Conservation (phyloP, 2,888 invertebrate genomes). For the Archaeoteleia sp. region DNA sequence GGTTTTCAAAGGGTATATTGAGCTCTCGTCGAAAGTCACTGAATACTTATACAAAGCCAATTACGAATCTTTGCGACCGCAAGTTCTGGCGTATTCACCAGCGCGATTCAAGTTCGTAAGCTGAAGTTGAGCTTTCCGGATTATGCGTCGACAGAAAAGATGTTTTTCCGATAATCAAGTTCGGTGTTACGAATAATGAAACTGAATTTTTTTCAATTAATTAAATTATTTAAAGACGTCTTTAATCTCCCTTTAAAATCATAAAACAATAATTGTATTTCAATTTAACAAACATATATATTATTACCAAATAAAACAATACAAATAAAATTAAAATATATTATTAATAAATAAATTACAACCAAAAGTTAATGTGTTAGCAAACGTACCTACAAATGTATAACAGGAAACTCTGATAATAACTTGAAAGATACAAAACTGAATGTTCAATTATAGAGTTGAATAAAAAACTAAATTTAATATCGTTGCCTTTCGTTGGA, state of each 20-base stretch:
- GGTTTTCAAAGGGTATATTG: conserved; percentile 35
- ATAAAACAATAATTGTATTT: no score
- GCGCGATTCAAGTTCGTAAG: conserved; percentile 32
- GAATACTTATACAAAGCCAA: conserved; percentile 46
- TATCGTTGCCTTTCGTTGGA: conserved; percentile 1
- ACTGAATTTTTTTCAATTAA: conserved; percentile 13
- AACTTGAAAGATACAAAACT: no score
- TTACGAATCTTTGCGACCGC: conserved; percentile 40
- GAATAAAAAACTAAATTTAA: neutral
- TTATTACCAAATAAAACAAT: no score
- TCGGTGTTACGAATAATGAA: conserved; percentile 22
- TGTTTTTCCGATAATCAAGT: conserved; percentile 41
- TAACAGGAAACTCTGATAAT: no score
- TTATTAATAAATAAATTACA: no score
- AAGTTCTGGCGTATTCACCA: conserved; percentile 20
- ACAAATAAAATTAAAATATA: no score
- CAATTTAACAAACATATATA: no score
- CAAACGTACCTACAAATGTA: no score
- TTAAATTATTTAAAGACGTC: conserved; percentile 1
- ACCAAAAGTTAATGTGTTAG: no score
- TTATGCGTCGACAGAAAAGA: conserved; percentile 26
- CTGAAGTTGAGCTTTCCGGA: conserved; percentile 24
- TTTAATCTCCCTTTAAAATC: neutral
- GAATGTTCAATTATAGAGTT: no score
- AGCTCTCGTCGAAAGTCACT: conserved; percentile 23